Conservation (phyloP, 2,797 vertebrate genomes). For the Gymnothorax javanicus region DNA sequence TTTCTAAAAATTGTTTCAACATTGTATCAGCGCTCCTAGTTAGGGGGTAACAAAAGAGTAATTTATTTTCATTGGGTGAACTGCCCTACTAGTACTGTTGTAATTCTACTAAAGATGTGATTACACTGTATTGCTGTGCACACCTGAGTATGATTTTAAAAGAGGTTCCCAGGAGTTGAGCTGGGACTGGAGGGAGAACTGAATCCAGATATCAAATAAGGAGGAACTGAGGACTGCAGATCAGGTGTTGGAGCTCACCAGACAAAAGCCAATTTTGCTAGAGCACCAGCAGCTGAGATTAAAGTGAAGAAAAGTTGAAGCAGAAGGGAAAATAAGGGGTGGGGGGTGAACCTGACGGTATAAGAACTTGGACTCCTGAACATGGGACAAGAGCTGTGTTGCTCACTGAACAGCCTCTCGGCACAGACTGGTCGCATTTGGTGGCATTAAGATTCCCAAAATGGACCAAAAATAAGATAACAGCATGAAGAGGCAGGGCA, state of each 20-base stretch:
- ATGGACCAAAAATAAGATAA: slow-evolving; percentile 15
- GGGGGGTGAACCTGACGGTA: neutral
- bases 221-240: slow-evolving; percentile 46
- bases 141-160: neutral
- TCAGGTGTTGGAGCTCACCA: slow-evolving; percentile 52
- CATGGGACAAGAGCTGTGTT: slow-evolving; percentile 6
- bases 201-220: neutral
- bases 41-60: too few species aligned
- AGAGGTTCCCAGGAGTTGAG: neutral
- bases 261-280: slow-evolving; percentile 55
- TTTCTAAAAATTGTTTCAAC: too few species aligned
- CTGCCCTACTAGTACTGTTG: too few species aligned
- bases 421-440: neutral
- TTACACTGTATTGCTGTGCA: too few species aligned
- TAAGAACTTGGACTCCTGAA: neutral
- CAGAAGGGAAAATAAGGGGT: neutral
- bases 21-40: too few species aligned
- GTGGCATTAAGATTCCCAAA: slow-evolving; percentile 8
- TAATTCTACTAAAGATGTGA: too few species aligned
- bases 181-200: neutral
- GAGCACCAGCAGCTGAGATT: slow-evolving; percentile 55
- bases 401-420: neutral
- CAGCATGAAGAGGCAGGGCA: neutral
- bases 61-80: too few species aligned
- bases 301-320: slow-evolving; percentile 48